A percentile compares a stretch with the other conserved stretches of the same genome.
Conservation (phyloP, 2,113 vertebrate genomes). For the Nothocercus nigrocapillus region DNA sequence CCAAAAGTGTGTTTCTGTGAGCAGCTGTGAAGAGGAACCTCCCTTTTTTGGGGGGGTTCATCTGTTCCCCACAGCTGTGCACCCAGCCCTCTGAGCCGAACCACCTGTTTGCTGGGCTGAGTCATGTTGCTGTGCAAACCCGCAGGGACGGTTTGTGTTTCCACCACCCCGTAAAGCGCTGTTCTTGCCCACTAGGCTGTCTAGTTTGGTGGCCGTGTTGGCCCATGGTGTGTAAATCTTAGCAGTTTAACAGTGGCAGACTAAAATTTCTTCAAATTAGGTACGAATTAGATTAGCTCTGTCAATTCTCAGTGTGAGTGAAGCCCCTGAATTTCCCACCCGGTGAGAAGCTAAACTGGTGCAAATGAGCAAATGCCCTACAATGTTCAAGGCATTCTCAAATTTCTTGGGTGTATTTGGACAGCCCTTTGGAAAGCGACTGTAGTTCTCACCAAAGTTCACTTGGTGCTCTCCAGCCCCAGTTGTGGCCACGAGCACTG, state of each 20-base stretch:
- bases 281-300: not conserved
- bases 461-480: not conserved
- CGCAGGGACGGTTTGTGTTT: not conserved
- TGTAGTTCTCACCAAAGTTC: not conserved
- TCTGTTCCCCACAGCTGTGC: not conserved
- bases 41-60: fast-evolving
- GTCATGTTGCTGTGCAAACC: not conserved
- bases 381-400: not conserved
- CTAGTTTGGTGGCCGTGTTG: not conserved
- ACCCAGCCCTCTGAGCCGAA: not conserved
- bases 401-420: not conserved
- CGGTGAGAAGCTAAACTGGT: not conserved
- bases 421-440: not conserved
- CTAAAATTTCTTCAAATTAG: not conserved
- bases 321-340: not conserved
- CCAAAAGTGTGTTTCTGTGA: not conserved
- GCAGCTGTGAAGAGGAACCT: not conserved
- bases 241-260: not conserved
- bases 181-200: not conserved
- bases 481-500: not conserved
- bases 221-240: not conserved
- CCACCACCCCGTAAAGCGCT: not conserved
- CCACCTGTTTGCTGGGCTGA: not conserved
- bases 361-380: not conserved
- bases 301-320: not conserved